Base-by-base conservation (phyloP, 2,113 vertebrate species). In the Alligator mississippiensis region DNA sequence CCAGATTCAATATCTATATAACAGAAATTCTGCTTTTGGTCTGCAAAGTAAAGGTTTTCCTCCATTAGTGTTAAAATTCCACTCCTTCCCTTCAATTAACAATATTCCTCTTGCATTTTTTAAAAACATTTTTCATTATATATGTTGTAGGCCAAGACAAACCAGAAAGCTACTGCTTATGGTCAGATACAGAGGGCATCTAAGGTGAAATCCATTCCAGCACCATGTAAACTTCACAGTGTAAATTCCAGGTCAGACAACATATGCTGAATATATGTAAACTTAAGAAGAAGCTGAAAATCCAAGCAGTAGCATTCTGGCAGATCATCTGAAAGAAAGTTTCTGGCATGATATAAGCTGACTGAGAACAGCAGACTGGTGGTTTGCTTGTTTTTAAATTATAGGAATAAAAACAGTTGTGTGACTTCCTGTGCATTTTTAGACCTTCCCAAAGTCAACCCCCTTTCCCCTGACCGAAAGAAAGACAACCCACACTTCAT, bases 241-340 rank as follows among this genome's bases (percentile, higher is more conserved):
- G 80, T 70, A 82, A 55, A 47, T 83, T 78, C 77, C 0, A 0
- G 80, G 87, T 86, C 85, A 57, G 21, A 9, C 38, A 57, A 76
- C 34, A 54, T 76, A 58, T 1, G 2, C 30, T 25, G 47, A 87
- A 58, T n/a, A 22, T 17, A 88, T 91, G 81, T 70, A 34, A 84
- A 94, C 82, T 89, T 62, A 0, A 0, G 90, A 87, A 70, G n/a
- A 96, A 92, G 80, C 80, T 72, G 58, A 17, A 96, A 90, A 82
- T 81, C 47, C 3, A 25, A 61, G 90, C 95, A 93, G 89, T 80
- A 90, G 90, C 7, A 1, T 30, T 57, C 84, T 96, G 96, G 96
- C 96, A 96, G 54, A 77, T 75, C 93, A 96, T 96, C 95, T 97
- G 72, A 90, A 64, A 94, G 66, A 82, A 11, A 80, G 66, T 13